Conservation (phyloP, 2,113 vertebrate genomes). For the Fregata magnificens region DNA sequence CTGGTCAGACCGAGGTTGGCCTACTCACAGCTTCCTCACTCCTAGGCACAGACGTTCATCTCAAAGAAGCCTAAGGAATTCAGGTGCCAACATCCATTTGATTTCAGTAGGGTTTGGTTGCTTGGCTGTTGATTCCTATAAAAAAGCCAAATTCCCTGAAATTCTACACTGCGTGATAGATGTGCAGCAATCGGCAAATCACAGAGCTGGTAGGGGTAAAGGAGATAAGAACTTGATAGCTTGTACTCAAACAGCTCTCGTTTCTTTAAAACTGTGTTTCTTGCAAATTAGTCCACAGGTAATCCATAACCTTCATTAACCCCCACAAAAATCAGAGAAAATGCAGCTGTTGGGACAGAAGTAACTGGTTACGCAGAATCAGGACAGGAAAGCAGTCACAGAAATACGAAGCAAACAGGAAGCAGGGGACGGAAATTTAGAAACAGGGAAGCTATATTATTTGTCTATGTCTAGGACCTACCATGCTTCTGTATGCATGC, state of each 20-base stretch:
- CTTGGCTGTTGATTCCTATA: background rate
- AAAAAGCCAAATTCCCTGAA: background rate
- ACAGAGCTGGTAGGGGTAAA: background rate
- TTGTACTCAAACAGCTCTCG: background rate
- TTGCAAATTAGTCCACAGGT: background rate
- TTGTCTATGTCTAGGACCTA: background rate
- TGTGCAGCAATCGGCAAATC: accelerated
- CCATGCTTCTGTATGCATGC: background rate
- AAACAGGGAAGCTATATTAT: background rate
- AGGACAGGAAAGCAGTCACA: background rate
- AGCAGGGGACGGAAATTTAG: background rate
- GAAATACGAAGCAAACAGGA: background rate
- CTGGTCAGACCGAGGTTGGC: background rate
- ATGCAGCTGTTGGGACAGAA: background rate
- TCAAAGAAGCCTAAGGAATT: background rate
- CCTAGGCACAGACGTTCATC: background rate
- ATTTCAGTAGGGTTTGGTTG: background rate
- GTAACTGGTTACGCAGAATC: background rate
- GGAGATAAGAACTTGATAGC: background rate
- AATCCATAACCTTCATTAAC: background rate
- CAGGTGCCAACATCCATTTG: background rate
- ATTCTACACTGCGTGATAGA: accelerated
- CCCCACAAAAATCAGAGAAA: background rate
- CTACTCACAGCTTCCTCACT: background rate
- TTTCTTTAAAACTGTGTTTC: background rate